A percentile compares a stretch with the other conserved stretches of the same genome.
These are phyloP conservation scores for Euglossa dilemma DNA, from an alignment of 1,140 invertebrate species.

Conservation along the genomic window DNA sequence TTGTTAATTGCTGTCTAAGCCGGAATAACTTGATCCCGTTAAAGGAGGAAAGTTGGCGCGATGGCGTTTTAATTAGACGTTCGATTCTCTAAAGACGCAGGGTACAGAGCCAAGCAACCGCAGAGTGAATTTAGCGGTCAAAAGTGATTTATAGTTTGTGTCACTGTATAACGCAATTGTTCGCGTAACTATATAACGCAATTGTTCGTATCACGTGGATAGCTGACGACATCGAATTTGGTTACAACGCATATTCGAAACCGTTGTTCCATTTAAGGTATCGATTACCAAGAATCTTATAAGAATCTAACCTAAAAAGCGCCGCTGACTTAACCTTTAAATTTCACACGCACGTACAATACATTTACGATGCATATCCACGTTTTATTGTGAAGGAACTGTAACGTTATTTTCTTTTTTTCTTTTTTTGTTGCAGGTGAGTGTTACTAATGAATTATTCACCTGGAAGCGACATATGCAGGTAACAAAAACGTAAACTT, in stretches of 20 bases:
- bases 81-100: background rate
- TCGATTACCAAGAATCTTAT: background rate
- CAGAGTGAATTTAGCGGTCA: constrained; percentile 16
- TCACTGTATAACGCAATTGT: background rate
- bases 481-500: background rate
- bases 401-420: background rate
- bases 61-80: constrained; percentile 10
- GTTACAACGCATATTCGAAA: constrained; percentile 3
- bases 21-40: background rate
- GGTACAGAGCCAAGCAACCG: background rate
- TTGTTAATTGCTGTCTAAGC: background rate
- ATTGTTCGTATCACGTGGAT: constrained; percentile 7
- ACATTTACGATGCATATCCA: background rate
- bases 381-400: background rate
- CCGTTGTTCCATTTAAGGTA: background rate
- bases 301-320: background rate
- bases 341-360: background rate
- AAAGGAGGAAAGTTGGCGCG: too few species aligned
- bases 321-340: background rate
- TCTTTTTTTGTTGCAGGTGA: constrained; percentile 16
- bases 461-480: background rate
- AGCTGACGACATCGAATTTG: constrained; percentile 1
- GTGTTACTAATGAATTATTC: constrained; percentile 10
- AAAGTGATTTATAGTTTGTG: constrained; percentile 30
- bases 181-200: background rate